Evolutionary conservation across 2,888 invertebrate genomes (phyloP), one percentile per base, ranked within the genome.

Genomic region (Thecophora atra): DNA sequence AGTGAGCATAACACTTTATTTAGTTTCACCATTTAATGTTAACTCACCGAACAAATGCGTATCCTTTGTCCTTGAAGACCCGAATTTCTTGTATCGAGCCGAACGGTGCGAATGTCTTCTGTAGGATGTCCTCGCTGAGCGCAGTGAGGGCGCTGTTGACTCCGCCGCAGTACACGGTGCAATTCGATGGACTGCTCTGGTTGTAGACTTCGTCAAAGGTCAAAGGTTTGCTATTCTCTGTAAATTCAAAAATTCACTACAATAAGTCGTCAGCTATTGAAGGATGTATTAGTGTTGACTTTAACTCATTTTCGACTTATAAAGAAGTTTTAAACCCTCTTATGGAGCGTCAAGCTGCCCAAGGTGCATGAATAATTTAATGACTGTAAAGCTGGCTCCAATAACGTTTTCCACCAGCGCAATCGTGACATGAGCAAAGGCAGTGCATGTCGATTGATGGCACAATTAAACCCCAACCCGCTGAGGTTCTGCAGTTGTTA

Each of bases 51-150:
- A 98, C 94, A 87, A 98, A 98, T 81, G 98, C 98, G 85, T 98
- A 99, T 81, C 99, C 99, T 87, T 99, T 99, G 85, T 99, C 98
- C 88, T 98, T 98, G 89, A 99, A 99, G 80, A 98, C 97, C 79
- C 98, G 91, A 80, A 99, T 96, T 90, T 99, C 99, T 88, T 97
- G 95, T 85, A 99, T 98, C 82, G 94, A 93, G 75, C 99, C 99
- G 87, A 95, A 99, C 26, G 93, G 94, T 78, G 94, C 92, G 89
- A 99, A 99, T 70, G 96, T 96, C 89, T 97, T 96, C 88, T 97
- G 96, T 90, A 99, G 94, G 81, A 99, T 91, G 85, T 99, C 99
- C 88, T 99, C 99, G 81, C 94, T 94, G 80, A 98, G 91, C 69
- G 97, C 96, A 85, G 94, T 93, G 73, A 93, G 89, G 74, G 87